Evolutionary conservation across 2,797 vertebrate species (phyloP).

Genomic region (Poecilia gillii): DNA sequence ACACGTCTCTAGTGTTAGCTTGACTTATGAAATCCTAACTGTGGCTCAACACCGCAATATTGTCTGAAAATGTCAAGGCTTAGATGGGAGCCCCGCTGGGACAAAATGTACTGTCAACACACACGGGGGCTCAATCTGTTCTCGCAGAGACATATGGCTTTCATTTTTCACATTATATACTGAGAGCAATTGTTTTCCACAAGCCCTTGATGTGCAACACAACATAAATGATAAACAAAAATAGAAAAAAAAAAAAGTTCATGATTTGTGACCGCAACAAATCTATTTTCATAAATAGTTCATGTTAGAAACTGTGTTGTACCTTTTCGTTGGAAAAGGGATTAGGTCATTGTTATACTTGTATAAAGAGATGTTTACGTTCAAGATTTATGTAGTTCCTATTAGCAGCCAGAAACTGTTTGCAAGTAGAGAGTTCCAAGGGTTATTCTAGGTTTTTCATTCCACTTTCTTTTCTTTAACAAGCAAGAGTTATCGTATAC

Average conservation of each 20-base stretch:
- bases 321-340: background rate
- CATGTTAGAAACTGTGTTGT: background rate
- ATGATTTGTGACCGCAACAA: background rate
- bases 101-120: slow-evolving; percentile 75
- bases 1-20: slow-evolving; percentile 52
- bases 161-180: slow-evolving; percentile 70
- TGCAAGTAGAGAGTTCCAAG: background rate
- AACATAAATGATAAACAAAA: slow-evolving; percentile 48
- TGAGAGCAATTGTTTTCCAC: slow-evolving; percentile 64
- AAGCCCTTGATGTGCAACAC: slow-evolving; percentile 45
- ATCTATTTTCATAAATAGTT: background rate
- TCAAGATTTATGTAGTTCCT: background rate
- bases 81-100: slow-evolving; percentile 71
- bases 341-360: background rate
- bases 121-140: slow-evolving; percentile 65
- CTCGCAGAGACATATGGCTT: slow-evolving; percentile 67
- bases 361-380: background rate
- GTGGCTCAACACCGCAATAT: slow-evolving; percentile 77
- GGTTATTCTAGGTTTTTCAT: background rate
- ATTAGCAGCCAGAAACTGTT: background rate
- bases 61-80: slow-evolving; percentile 80
- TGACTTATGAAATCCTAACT: slow-evolving; percentile 77
- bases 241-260: slow-evolving; percentile 11
- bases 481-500: background rate
- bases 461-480: background rate